Evolutionary conservation across 2,113 vertebrate genomes (phyloP).

Genomic region (Nothocercus nigrocapillus): DNA sequence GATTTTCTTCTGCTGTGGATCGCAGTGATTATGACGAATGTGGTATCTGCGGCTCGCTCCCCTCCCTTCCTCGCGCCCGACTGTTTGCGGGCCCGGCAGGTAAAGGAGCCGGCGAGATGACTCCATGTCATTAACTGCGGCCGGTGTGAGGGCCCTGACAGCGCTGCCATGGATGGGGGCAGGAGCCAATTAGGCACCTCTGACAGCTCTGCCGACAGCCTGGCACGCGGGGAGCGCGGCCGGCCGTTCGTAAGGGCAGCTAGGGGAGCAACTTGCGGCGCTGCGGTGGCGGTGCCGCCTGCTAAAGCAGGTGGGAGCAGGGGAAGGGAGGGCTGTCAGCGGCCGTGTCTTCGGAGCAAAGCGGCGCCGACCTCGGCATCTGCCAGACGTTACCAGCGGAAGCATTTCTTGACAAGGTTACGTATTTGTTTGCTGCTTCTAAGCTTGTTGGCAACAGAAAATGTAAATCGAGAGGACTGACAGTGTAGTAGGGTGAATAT

Average conservation of each 20-base stretch:
- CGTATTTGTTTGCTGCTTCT: not conserved
- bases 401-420: not conserved
- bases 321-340: not conserved
- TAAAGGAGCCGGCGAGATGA: slow-evolving; percentile 73
- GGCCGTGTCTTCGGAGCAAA: not conserved
- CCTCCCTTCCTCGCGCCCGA: slow-evolving; percentile 57
- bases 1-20: slow-evolving; percentile 80
- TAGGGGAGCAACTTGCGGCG: not conserved
- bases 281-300: not conserved
- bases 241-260: slow-evolving; percentile 46
- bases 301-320: not conserved
- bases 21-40: slow-evolving; percentile 90
- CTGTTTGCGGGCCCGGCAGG: slow-evolving; percentile 74
- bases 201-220: slow-evolving; percentile 27
- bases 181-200: slow-evolving; percentile 45
- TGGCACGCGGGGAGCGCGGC: slow-evolving; percentile 29
- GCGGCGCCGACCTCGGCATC: not conserved
- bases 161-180: slow-evolving; percentile 75
- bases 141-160: slow-evolving; percentile 83
- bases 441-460: not conserved
- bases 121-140: slow-evolving; percentile 80
- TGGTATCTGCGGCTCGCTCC: slow-evolving; percentile 62
- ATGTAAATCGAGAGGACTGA: not conserved
- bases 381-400: not conserved
- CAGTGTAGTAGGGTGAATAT: not conserved